Percentiles rank a stretch among this genome's conserved stretches.
These are phyloP conservation scores for Collichthys lucidus DNA, from an alignment of 2,113 vertebrate species.

Conservation along the genomic window DNA sequence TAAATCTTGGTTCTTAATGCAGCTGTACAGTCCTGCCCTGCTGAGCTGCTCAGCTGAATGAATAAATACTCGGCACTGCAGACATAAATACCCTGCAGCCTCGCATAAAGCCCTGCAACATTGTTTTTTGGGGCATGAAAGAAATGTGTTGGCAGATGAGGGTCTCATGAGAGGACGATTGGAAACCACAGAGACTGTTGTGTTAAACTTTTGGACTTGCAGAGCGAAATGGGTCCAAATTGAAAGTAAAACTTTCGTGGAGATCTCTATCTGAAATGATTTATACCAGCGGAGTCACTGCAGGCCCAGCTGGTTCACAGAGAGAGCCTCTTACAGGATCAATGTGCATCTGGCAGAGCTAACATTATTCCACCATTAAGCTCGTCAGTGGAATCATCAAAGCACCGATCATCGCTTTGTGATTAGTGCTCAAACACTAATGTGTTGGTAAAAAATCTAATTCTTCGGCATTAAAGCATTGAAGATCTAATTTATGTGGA, in stretches of 20 bases:
- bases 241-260: not conserved
- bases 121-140: constrained; percentile 29
- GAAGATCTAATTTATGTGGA: not conserved
- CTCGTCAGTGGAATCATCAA: not conserved
- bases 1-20: not conserved
- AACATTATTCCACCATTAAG: not conserved
- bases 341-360: not conserved
- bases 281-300: not conserved
- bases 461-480: not conserved
- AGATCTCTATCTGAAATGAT: constrained; percentile 30
- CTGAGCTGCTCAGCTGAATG: not conserved
- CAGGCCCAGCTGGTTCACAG: not conserved
- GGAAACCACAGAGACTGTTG: constrained; percentile 6
- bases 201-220: not conserved
- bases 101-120: not conserved
- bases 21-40: not conserved
- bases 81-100: constrained; percentile 9
- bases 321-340: not conserved
- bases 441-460: not conserved
- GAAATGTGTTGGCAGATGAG: not conserved
- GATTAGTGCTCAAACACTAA: not conserved
- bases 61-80: constrained; percentile 2
- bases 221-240: not conserved
- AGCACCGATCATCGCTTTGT: not conserved
- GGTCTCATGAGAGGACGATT: constrained; percentile 8